phyloP scores from a whole-genome alignment of 1,140 invertebrate genomes.

The Fopius arisanus region DNA sequence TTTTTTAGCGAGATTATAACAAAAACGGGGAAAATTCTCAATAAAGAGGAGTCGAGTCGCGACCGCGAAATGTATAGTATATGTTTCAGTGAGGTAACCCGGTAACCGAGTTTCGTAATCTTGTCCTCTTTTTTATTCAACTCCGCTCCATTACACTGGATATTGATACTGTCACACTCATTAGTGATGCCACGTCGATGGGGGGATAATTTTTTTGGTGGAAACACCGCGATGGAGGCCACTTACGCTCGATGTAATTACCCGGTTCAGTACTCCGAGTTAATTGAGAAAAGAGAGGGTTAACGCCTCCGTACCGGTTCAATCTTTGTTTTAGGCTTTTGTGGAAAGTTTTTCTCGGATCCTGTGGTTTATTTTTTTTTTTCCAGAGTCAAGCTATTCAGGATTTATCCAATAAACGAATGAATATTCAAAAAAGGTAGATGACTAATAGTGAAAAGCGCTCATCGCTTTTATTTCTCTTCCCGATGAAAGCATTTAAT shows the following conservation, averaged over 20 bases:
- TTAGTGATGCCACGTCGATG: background rate
- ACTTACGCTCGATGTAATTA: constrained; percentile 15
- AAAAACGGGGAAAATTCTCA: background rate
- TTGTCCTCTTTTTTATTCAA: constrained; percentile 13
- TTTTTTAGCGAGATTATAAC: too few relatives aligned
- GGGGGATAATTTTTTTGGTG: background rate
- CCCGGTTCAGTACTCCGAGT: constrained; percentile 6
- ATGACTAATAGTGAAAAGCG: background rate
- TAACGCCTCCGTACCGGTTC: background rate
- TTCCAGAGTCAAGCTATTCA: background rate
- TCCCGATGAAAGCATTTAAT: background rate
- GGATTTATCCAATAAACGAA: background rate
- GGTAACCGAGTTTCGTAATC: constrained; percentile 21
- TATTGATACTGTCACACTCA: background rate
- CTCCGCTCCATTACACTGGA: background rate
- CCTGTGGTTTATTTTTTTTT: background rate
- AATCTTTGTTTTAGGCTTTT: background rate
- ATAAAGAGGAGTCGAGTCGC: constrained; percentile 4
- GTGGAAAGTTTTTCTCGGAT: background rate
- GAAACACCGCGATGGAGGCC: background rate
- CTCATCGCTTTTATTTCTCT: background rate
- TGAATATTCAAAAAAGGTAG: background rate
- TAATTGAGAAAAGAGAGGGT: constrained; percentile 9
- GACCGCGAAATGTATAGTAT: constrained; percentile 13
- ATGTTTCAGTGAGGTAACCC: constrained; percentile 16